Evolutionary conservation across 2,113 vertebrate genomes (phyloP).

Genomic region (Gallinago jamesoni): DNA sequence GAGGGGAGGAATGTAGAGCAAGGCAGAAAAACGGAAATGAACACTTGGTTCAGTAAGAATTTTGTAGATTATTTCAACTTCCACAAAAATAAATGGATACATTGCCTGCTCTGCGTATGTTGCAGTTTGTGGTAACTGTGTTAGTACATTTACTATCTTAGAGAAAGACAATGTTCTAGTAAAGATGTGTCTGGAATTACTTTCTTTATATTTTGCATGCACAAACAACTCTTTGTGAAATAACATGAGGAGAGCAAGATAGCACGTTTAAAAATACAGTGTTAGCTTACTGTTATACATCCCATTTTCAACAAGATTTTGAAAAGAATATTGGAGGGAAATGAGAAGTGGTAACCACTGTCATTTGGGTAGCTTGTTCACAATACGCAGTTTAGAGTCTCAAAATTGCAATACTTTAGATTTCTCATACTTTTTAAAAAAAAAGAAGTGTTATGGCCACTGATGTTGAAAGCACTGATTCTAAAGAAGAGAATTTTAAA

Average conservation of each 20-base stretch:
- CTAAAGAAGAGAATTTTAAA: background rate
- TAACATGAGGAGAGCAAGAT: background rate
- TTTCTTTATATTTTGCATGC: background rate
- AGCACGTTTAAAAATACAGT: background rate
- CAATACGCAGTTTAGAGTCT: background rate
- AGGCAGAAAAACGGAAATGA: background rate
- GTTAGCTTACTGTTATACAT: background rate
- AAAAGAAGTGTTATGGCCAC: background rate
- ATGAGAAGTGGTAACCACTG: background rate
- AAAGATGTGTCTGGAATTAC: background rate
- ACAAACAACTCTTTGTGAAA: background rate
- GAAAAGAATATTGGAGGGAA: background rate
- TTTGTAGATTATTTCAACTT: background rate
- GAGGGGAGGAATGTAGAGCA: background rate
- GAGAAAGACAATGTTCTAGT: background rate
- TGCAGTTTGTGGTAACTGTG: background rate
- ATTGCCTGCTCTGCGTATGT: background rate
- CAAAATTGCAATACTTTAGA: background rate
- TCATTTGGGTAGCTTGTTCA: background rate
- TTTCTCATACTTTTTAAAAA: background rate
- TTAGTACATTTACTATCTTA: background rate
- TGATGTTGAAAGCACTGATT: background rate
- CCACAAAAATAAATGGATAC: background rate
- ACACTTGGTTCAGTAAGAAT: background rate
- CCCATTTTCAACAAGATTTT: background rate